Evolutionary conservation across 2,888 invertebrate genomes (phyloP), one percentile per base, ranked within the genome.

Genomic region (Seira musarum): DNA sequence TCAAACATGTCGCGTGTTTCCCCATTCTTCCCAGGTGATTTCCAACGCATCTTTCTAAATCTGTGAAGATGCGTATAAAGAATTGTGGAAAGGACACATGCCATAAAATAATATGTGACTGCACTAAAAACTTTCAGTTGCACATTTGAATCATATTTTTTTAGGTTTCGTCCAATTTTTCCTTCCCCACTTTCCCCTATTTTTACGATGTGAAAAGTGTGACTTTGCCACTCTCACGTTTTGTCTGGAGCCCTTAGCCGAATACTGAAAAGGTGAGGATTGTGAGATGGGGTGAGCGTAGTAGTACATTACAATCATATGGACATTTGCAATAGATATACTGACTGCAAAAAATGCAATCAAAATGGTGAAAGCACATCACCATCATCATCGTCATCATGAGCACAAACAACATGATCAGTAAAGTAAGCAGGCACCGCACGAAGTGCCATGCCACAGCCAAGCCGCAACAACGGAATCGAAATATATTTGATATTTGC

Each of bases 181-280:
- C n/a, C n/a, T 67, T 60, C 77, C 74, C 72, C 83, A 81, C 81
- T 78, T 85, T 81, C 82, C 40, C 83, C 82, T 40, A 17, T 78
- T 79, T 84, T 84, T 85, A 86, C 85, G 85, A 86, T 82, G 78
- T 83, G 82, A 79, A 80, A 86, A 85, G 85, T 86, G 86, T 86
- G 86, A 86, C 86, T 86, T 84, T 82, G 83, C 84, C 84, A 82
- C 84, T 86, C 85, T 86, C 86, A 86, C 86, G 86, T 86, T 81
- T 84, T 82, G 80, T 81, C 83, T 67, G 83, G 81, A 82, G 71
- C 77, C 82, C 81, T 79, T 81, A 67, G 64, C 68, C 83, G 86
- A 86, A 86, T 86, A 86, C 85, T 77, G 81, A 86, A 83, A 83
- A 84, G 86, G 68, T 81, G 40, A 22, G 40, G 40, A 46, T 21